phyloP scores from a whole-genome alignment of 2,113 vertebrate species.

The Spilogale gracilis region DNA sequence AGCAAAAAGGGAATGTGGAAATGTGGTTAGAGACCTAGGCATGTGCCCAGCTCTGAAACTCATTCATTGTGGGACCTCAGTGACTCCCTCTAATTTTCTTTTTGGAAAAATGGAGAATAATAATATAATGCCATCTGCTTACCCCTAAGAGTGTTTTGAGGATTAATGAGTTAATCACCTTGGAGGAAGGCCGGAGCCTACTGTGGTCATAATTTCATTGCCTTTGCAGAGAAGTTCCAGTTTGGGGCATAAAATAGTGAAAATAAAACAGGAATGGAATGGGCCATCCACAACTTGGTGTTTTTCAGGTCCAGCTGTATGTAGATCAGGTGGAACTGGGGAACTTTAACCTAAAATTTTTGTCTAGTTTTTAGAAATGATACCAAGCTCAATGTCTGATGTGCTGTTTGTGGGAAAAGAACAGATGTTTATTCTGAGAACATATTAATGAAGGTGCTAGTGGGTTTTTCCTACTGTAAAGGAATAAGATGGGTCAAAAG shows the following conservation, averaged over 20 bases:
- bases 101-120: conserved; percentile 26
- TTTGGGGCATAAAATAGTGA: background rate
- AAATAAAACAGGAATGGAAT: background rate
- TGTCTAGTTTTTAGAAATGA: conserved; percentile 34
- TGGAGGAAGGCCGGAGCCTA: background rate
- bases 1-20: background rate
- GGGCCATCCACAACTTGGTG: background rate
- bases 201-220: conserved; percentile 40
- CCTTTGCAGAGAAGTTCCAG: conserved; percentile 21
- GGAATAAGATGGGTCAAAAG: conserved; percentile 50
- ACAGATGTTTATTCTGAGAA: conserved; percentile 64
- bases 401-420: conserved; percentile 66
- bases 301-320: conserved; percentile 48
- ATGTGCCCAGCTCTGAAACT: background rate
- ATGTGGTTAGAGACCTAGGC: background rate
- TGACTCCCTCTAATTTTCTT: conserved; percentile 51
- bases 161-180: conserved; percentile 10
- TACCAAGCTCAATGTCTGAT: conserved; percentile 64
- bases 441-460: conserved; percentile 46
- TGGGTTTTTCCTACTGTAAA: conserved; percentile 32
- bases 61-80: background rate
- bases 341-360: conserved; percentile 42
- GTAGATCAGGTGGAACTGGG: background rate
- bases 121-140: background rate
- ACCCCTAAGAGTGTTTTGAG: conserved; percentile 31